Base-by-base conservation (phyloP, 23 tunicate species). In the Trididemnum nubilum region DNA sequence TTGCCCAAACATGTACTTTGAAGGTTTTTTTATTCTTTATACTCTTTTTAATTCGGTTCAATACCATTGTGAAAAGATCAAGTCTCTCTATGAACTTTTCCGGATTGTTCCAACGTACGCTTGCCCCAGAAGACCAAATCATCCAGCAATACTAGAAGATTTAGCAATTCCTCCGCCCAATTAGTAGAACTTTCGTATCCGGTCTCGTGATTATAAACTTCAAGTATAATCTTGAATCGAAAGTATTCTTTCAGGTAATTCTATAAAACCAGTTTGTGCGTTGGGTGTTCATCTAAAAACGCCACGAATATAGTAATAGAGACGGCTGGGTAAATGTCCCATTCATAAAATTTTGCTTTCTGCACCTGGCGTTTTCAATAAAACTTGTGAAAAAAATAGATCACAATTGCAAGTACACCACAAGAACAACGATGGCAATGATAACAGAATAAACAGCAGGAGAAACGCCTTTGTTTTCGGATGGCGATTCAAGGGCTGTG, bases 281-380 rank as follows among this genome's bases (percentile, higher is more conserved):
- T 40, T 0, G 87, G 50, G 58, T 83, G 85, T 24, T 89, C 94
- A 44, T 89, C 87, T 28, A 34, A 36, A 70, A 82, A 88, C 18
- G 77, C 87, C 12, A 87, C 60, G 65, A 36, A 87, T 26, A 44
- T 44, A 44, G 54, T 44, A 15, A 44, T 7, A 44, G 54, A 44
- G 12, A 44, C 9, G 54, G 54, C 15, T 9, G 54, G 54, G 15
- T 7, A 44, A 44, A 7, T 7, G 9, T 15, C 15, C 12, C 15
- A 7, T 44, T 15, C 9, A 7, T 7, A 44, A 44, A 44, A 9
- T 44, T 44, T 7, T 9, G 12, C 54, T 44, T 9, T 44, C 12
- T 15, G 9, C 15, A 7, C 54, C 12, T 44, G 15, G 12, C 12
- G 9, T 7, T 44, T 44, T 15, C 54, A 15, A 44, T 44, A 44